Conservation (phyloP, 2,113 vertebrate species). For the Coregonus clupeaformis region DNA sequence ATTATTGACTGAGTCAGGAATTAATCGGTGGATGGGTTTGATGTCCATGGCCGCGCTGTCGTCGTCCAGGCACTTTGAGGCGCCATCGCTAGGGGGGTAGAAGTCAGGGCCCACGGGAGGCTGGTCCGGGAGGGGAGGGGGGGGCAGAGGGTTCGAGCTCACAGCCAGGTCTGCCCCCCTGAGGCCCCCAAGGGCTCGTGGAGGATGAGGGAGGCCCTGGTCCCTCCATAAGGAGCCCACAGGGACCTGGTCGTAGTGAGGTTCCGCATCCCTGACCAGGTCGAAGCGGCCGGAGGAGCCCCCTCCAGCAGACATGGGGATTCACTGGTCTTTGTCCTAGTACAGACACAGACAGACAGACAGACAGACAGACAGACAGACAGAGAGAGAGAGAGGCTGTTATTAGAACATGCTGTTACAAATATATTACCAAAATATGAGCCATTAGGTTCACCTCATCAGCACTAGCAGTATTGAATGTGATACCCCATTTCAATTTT, state of each 20-base stretch:
- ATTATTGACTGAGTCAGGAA: conserved; percentile 92
- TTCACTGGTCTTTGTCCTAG: conserved; percentile 1
- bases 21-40: conserved; percentile 85
- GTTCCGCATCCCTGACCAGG: conserved; percentile 54
- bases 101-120: conserved; percentile 78
- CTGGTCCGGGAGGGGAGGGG: conserved; percentile 82
- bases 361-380: background rate
- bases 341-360: background rate
- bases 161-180: conserved; percentile 51
- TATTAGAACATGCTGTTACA: background rate
- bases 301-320: conserved; percentile 59
- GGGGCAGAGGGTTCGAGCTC: conserved; percentile 76
- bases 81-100: conserved; percentile 55
- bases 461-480: background rate
- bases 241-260: conserved; percentile 76
- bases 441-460: background rate
- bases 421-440: background rate
- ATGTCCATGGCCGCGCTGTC: conserved; percentile 74
- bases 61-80: conserved; percentile 45
- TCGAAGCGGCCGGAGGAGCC: conserved; percentile 55
- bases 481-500: background rate
- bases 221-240: conserved; percentile 43
- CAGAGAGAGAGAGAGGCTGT: background rate
- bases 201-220: background rate
- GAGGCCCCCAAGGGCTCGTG: conserved; percentile 40